Evolutionary conservation across 53 echinoderm and acorn worm genomes (phyloP).

Genomic region (Pentamera pediparva): DNA sequence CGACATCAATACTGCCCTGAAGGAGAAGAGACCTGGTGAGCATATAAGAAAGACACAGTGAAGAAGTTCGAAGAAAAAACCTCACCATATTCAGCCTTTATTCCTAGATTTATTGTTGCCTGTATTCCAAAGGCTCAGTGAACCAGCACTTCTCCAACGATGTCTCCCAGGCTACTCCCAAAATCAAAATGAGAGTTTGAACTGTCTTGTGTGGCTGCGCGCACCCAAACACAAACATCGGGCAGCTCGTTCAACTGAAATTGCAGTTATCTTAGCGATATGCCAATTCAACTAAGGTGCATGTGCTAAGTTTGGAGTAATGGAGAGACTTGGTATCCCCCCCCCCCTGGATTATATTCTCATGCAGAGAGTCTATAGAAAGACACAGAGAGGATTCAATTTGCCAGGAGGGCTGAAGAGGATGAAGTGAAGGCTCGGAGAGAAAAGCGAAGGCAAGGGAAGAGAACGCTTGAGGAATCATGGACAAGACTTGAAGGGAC

Average conservation of each 20-base stretch:
- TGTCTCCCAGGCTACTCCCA: conserved; percentile 46
- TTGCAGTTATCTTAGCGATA: conserved; percentile 42
- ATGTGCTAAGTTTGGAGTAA: conserved; percentile 21
- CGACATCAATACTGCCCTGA: conserved; percentile 42
- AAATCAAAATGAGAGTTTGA: conserved; percentile 51
- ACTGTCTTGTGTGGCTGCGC: conserved; percentile 45
- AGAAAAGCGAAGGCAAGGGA: conserved; percentile 18
- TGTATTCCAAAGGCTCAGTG: conserved; percentile 27
- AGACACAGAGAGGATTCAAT: background rate
- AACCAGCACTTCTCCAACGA: conserved; percentile 27
- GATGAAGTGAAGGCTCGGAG: background rate
- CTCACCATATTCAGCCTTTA: conserved; percentile 8
- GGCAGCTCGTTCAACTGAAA: conserved; percentile 30
- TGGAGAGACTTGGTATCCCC: conserved; percentile 14
- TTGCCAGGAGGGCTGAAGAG: conserved; percentile 9
- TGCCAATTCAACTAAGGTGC: conserved; percentile 44
- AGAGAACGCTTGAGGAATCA: background rate
- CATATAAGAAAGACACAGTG: conserved; percentile 19
- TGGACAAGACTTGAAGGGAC: conserved; percentile 8
- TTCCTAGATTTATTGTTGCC: conserved; percentile 14
- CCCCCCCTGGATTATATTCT: background rate
- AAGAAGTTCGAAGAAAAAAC: conserved; percentile 15
- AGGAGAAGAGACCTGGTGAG: conserved; percentile 35
- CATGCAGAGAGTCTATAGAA: background rate
- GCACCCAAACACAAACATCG: conserved; percentile 37